Base-by-base conservation (phyloP, 2,113 vertebrate genomes). In the Chlorodrepanis virens region DNA sequence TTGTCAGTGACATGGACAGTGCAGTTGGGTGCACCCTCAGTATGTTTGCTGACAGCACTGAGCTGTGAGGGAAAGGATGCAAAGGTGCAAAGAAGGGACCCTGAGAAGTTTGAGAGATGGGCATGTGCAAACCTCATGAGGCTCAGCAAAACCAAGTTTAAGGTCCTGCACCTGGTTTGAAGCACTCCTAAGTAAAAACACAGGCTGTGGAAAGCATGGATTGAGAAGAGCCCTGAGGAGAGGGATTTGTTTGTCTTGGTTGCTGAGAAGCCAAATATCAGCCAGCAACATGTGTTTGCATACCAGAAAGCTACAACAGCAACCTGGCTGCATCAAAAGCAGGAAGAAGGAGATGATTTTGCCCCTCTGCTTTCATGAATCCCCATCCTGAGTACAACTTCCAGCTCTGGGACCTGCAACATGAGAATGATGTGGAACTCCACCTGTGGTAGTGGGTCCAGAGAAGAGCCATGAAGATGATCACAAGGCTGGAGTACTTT, bases 231-330 rank as follows among this genome's bases (percentile, higher is more conserved):
- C 3, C 35, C 9, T 18, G 21, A 28, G 37, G 13, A 70, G 25
- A 42, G 40, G 16, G 6, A 42, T 49, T 35, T 64, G 7, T 35
- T 35, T 64, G 7, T 35, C 57, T 42, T 71, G 29, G 17, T 47
- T 61, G 35, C 42, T 8, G 11, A 56, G 35, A 49, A 49, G 20
- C 13, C 31, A 9, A 31, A 12, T 5, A 56, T 56, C 35, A 49
- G n/a, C n/a, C 2, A 4, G 14, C 3, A n/a, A 29, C 0, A 0
- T 53, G 15, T 23, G 2, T 10, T 54, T 63, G 19, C 56, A 70
- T 10, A 23, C n/a, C 35, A 35, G 44, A 12, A 40, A 40, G 39
- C 39, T 40, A 12, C 39, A 2, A 52, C 50, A 52, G 50, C 16
- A 52, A 18, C 50, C 15, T 29, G 6, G 50, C 16, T 29, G 6